phyloP scores from a whole-genome alignment of 2,888 invertebrate species.

The Craniophora ligustri region DNA sequence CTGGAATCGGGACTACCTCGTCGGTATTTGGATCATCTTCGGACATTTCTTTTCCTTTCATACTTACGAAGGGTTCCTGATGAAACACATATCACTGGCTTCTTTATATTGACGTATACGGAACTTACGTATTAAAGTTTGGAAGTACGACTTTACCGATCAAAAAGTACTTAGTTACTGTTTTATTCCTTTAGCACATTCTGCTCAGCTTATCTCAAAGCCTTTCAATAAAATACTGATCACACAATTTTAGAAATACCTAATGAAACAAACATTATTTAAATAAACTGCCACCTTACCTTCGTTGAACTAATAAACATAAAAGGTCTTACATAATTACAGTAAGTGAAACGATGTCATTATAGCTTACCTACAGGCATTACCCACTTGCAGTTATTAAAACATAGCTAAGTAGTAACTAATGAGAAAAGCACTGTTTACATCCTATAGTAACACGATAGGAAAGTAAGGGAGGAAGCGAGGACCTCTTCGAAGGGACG shows the following conservation, averaged over 20 bases:
- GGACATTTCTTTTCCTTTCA: conserved; percentile 70
- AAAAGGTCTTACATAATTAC: conserved; percentile 30
- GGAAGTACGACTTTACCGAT: too few relatives aligned
- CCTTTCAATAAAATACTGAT: too few relatives aligned
- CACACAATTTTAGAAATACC: too few relatives aligned
- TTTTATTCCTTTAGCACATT: too few relatives aligned
- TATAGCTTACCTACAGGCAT: conserved; percentile 37
- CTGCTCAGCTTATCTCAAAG: too few relatives aligned
- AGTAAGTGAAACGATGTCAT: conserved; percentile 23
- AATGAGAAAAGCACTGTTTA: conserved; percentile 57
- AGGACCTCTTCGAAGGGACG: conserved; percentile 68
- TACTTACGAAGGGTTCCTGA: conserved; percentile 33
- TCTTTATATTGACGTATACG: neutral
- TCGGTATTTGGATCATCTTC: conserved; percentile 91
- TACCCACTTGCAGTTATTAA: conserved; percentile 42
- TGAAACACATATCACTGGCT: conserved; percentile 17
- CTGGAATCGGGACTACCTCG: conserved; percentile 96
- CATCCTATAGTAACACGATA: conserved; percentile 52
- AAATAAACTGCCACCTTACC: conserved; percentile 3
- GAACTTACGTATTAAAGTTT: neutral
- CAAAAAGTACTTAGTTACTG: too few relatives aligned
- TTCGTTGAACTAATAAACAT: conserved; percentile 25
- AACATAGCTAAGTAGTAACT: conserved; percentile 24
- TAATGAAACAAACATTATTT: neutral
- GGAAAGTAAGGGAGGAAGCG: conserved; percentile 48